Evolutionary conservation across 2,888 invertebrate genomes (phyloP).

Genomic region (Nematopogon swammerdamellus): DNA sequence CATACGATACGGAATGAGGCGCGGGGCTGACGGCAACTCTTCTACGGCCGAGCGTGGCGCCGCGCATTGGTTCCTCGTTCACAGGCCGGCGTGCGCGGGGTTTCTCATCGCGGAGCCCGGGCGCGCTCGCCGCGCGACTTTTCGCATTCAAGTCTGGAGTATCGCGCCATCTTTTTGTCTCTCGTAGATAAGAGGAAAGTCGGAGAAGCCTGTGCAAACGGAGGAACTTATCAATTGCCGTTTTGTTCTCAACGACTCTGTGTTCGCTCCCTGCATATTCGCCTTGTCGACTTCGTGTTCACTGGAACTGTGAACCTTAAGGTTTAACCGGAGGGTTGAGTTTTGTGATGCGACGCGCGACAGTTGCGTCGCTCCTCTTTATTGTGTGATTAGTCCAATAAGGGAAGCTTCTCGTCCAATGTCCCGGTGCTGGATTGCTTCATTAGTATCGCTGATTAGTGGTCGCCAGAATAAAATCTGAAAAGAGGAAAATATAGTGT

Average conservation of each 20-base stretch:
- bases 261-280: constrained; percentile 17
- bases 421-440: constrained; percentile 50
- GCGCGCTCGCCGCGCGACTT: constrained; percentile 11
- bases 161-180: constrained; percentile 1
- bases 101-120: constrained; percentile 7
- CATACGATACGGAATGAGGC: constrained; percentile 43
- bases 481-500: constrained; percentile 30
- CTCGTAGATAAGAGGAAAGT: background rate
- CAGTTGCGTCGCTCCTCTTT: constrained; percentile 21
- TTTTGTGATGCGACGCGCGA: constrained; percentile 24
- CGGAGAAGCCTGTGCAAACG: background rate
- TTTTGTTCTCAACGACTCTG: constrained; percentile 12
- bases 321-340: constrained; percentile 20
- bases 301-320: constrained; percentile 18
- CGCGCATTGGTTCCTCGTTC: constrained; percentile 45
- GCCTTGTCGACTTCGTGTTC: constrained; percentile 20
- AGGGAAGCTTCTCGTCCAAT: constrained; percentile 41
- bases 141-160: background rate
- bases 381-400: background rate
- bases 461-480: constrained; percentile 31
- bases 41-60: constrained; percentile 33
- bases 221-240: background rate
- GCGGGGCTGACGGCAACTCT: constrained; percentile 34
- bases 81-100: constrained; percentile 3
- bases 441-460: constrained; percentile 44